Evolutionary conservation across 2,888 invertebrate genomes (phyloP).

Genomic region (Cataglyphis altisquamis): DNA sequence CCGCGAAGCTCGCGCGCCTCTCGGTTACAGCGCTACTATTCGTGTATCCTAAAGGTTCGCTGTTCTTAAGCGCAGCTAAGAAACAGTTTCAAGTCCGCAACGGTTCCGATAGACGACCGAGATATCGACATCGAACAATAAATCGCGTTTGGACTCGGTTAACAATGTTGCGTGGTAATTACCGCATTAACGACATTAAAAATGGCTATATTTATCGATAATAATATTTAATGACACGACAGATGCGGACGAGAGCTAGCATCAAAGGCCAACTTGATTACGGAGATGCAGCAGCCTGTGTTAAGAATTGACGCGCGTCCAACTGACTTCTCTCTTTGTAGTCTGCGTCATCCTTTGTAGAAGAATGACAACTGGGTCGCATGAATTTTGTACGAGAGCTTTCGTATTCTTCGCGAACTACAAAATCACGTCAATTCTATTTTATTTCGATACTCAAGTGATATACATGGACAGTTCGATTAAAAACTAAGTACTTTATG

Average conservation of each 20-base stretch:
- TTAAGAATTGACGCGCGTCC: constrained; percentile 53
- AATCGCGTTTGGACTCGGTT: constrained; percentile 34
- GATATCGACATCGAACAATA: constrained; percentile 51
- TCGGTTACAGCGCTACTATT: constrained; percentile 44
- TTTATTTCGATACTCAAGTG: neutral
- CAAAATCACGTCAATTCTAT: constrained; percentile 34
- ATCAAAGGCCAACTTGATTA: constrained; percentile 14
- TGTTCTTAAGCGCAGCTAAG: neutral
- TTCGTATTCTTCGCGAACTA: constrained; percentile 62
- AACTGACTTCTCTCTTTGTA: constrained; percentile 15
- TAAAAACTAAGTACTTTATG: neutral
- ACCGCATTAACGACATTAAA: neutral
- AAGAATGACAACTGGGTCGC: constrained; percentile 55
- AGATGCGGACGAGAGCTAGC: neutral
- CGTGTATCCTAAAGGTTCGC: constrained; percentile 35
- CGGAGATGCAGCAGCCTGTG: neutral
- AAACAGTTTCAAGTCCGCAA: neutral
- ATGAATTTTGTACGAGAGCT: constrained; percentile 67
- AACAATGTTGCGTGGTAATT: constrained; percentile 37
- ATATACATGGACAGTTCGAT: neutral
- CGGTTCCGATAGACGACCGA: constrained; percentile 43
- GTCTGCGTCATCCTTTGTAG: constrained; percentile 49
- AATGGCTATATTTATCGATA: neutral
- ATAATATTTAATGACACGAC: neutral
- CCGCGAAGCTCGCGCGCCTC: constrained; percentile 49